phyloP scores from a whole-genome alignment of 2,888 invertebrate species.

The Diarsia rubi region DNA sequence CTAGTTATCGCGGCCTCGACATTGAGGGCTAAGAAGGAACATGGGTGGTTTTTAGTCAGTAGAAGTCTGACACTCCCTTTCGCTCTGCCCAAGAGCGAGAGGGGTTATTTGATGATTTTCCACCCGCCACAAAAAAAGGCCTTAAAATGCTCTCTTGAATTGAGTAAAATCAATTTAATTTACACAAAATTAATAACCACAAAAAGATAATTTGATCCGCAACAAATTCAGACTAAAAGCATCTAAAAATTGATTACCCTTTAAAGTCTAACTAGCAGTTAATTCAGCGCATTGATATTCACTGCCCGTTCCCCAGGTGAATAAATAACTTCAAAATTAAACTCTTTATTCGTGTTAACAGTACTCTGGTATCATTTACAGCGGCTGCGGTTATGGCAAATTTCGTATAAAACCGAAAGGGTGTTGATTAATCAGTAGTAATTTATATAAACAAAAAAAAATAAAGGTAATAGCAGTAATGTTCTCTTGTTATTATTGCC shows the following conservation, averaged over 20 bases:
- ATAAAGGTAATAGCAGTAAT: no score
- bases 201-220: conserved; percentile 1
- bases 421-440: conserved; percentile 64
- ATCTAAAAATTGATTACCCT: conserved; percentile 45
- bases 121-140: no score
- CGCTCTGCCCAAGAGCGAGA: no score
- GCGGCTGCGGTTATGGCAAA: conserved; percentile 46
- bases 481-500: no score
- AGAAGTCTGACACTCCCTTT: no score
- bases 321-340: conserved; percentile 63
- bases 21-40: no score
- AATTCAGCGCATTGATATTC: conserved; percentile 58
- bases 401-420: conserved; percentile 57
- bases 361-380: conserved; percentile 47
- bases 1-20: no score
- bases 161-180: no score
- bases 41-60: no score
- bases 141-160: no score
- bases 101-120: no score
- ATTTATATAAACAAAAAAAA: no score
- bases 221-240: conserved; percentile 27
- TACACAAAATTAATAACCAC: background rate
- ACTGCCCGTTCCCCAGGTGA: conserved; percentile 36
- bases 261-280: conserved; percentile 42
- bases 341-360: conserved; percentile 54